These are phyloP conservation scores for Agrochola litura DNA, from an alignment of 2,888 invertebrate species.

Conservation along the genomic window DNA sequence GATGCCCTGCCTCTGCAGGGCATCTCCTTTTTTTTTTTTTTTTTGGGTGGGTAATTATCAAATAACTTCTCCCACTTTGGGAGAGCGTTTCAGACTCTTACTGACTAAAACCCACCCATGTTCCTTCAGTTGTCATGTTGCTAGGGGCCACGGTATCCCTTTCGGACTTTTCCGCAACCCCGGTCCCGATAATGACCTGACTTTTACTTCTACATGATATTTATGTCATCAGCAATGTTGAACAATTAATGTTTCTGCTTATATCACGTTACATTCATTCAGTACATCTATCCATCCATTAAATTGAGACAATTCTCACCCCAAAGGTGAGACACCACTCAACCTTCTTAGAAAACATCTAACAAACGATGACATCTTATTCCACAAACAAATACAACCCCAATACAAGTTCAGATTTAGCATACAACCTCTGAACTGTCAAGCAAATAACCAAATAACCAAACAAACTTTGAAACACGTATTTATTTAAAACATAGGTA, in stretches of 20 bases:
- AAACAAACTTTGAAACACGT: constrained; percentile 40
- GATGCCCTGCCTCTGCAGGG: no score
- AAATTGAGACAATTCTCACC: not conserved
- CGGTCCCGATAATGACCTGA: not conserved
- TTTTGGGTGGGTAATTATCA: no score
- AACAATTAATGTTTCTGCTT: not conserved
- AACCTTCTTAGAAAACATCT: not conserved
- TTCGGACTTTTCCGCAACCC: no score
- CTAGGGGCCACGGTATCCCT: no score
- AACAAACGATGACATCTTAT: not conserved
- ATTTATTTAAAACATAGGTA: constrained; percentile 56
- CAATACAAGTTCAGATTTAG: not conserved
- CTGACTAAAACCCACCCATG: no score
- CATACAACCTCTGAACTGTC: constrained; percentile 9
- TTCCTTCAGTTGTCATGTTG: no score
- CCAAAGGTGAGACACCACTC: not conserved
- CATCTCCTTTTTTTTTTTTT: no score
- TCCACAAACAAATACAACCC: constrained; percentile 18
- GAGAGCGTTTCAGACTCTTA: no score
- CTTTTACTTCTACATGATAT: not conserved
- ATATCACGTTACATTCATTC: not conserved
- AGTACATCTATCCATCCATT: not conserved
- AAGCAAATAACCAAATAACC: constrained; percentile 42
- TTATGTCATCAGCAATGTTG: not conserved
- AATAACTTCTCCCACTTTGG: no score